Evolutionary conservation across 2,113 vertebrate genomes (phyloP), one percentile per base, ranked within the genome.

Genomic region (Alligator mississippiensis): DNA sequence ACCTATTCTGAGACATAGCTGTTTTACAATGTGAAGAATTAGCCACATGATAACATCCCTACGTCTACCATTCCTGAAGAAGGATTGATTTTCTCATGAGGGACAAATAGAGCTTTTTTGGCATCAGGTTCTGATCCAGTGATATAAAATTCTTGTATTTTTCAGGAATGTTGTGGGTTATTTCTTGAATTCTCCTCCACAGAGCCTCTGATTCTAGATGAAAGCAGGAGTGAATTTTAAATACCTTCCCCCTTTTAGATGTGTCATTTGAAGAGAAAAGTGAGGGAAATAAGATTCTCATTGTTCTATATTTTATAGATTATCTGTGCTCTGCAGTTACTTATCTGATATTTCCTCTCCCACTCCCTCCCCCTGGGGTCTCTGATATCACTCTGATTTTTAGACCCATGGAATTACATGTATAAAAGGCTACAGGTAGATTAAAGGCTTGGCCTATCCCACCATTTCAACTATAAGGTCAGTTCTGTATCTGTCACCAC

Each of bases 71-170:
- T 12, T 11, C 19, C 21, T 1, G 19, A 30, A 90, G 3, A 11
- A 18, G 2, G 88, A 58, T 3, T 19, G 10, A 72, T 38, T 72
- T 72, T 77, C n/a, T 84, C 13, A 87, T 28, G 34, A 85, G 68
- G 93, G n/a, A 27, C 61, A 80, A 82, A 66, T 84, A 83, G 86
- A 88, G 34, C 68, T 87, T 87, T 47, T 27, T 84, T 85, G 58
- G 57, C 77, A 80, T 55, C 38, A 77, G 47, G 4, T 14, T 92
- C 34, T 84, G 80, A 80, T 84, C 88, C n/a, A 75, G 70, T 25
- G 57, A 12, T 82, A 86, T 83, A 30, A 30, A 68, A 68, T 24
- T 83, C 82, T 76, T 78, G 18, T 8, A 83, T 92, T 91, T 88
- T 74, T n/a, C 60, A 82, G 47, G 5, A 77, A 30, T 77, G 28